These are phyloP conservation scores for Onychorhynchus coronatus DNA, from an alignment of 2,113 vertebrate genomes.

Conservation along the genomic window DNA sequence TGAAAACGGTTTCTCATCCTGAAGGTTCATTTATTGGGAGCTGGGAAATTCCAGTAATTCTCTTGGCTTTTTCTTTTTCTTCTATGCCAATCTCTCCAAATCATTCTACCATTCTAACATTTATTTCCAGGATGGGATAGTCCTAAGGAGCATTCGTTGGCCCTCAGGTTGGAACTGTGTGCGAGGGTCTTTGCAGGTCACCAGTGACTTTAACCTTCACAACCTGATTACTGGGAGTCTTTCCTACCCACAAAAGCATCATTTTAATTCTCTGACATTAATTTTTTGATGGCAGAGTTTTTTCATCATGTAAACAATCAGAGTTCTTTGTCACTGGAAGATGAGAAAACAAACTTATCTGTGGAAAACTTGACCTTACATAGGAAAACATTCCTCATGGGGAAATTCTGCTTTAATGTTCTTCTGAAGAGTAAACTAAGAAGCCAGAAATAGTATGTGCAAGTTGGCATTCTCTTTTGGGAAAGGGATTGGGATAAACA, in stretches of 20 bases:
- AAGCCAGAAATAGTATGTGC: neutral
- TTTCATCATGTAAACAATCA: neutral
- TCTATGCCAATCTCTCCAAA: neutral
- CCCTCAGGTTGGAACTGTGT: neutral
- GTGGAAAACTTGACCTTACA: neutral
- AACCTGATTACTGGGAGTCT: neutral
- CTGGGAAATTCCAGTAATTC: neutral
- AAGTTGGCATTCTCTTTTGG: neutral
- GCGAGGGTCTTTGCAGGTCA: neutral
- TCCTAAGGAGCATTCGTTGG: neutral
- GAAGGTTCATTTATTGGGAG: neutral
- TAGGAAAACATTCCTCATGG: neutral
- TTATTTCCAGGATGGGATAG: neutral
- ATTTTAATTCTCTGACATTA: neutral
- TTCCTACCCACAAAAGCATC: neutral
- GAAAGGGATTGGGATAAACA: neutral
- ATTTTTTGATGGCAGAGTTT: neutral
- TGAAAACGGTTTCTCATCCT: fast-evolving
- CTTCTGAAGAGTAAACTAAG: neutral
- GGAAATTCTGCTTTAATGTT: neutral
- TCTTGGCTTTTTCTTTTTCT: neutral
- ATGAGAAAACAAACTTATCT: neutral
- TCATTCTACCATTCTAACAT: neutral
- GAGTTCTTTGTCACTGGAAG: neutral
- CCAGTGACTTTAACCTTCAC: neutral